A percentile compares a stretch with the other conserved stretches of the same genome.
Conservation (phyloP, 2,113 vertebrate species). For the Tringa solitaria region DNA sequence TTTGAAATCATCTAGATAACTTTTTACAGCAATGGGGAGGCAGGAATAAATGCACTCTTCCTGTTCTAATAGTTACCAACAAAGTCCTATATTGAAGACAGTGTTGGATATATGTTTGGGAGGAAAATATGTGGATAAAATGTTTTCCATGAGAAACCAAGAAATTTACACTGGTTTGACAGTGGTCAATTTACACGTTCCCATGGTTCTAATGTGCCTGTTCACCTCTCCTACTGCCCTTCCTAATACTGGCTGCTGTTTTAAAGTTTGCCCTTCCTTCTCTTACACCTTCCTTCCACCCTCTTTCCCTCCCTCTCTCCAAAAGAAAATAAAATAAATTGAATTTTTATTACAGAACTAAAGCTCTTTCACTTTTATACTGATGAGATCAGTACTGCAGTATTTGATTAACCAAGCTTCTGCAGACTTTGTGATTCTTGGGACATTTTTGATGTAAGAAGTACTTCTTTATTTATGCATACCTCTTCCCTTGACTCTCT, state of each 20-base stretch:
- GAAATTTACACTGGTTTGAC: constrained; percentile 90
- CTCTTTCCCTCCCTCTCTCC: neutral
- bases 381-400: constrained; percentile 81
- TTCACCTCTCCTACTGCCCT: constrained; percentile 57
- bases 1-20: constrained; percentile 94
- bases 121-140: constrained; percentile 80
- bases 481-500: constrained; percentile 53
- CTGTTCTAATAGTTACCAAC: constrained; percentile 65
- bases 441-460: constrained; percentile 78
- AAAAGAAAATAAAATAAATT: constrained; percentile 58
- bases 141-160: constrained; percentile 91
- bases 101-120: constrained; percentile 68
- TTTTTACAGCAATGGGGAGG: constrained; percentile 46
- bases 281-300: constrained; percentile 5
- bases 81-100: constrained; percentile 62
- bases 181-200: constrained; percentile 83
- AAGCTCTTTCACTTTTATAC: constrained; percentile 83
- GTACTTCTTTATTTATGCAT: constrained; percentile 78
- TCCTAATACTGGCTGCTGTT: constrained; percentile 76
- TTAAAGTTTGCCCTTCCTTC: constrained; percentile 80
- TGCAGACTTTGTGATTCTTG: constrained; percentile 78
- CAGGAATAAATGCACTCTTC: constrained; percentile 61
- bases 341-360: constrained; percentile 81
- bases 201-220: constrained; percentile 87
- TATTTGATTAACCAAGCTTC: constrained; percentile 78